Conservation (phyloP, 2,888 invertebrate genomes). For the Drosophila nigricruria region DNA sequence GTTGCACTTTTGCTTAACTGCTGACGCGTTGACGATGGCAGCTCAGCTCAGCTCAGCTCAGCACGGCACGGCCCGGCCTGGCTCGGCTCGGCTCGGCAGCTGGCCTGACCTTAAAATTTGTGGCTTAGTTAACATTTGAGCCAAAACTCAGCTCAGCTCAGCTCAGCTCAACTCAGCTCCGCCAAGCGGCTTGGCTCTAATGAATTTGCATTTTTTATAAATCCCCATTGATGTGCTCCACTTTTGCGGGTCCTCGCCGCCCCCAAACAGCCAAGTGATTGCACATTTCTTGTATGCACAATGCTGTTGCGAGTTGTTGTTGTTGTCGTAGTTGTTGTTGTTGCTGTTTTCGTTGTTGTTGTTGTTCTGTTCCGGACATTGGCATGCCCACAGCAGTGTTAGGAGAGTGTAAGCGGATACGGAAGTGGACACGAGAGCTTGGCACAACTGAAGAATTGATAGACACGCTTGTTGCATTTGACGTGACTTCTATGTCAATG, state of each 20-base stretch:
- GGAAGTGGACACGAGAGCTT: constrained; percentile 35
- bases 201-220: constrained; percentile 81
- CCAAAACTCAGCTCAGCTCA: constrained; percentile 48
- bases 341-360: constrained; percentile 6
- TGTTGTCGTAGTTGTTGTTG: constrained; percentile 7
- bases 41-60: constrained; percentile 4
- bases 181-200: constrained; percentile 63
- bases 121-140: constrained; percentile 40
- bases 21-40: constrained; percentile 49
- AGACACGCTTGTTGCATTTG: constrained; percentile 70
- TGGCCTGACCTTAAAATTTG: constrained; percentile 13
- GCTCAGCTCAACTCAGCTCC: constrained; percentile 6
- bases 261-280: constrained; percentile 54
- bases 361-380: constrained; percentile 23
- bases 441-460: constrained; percentile 51
- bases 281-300: constrained; percentile 46
- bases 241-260: constrained; percentile 51
- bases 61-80: neutral
- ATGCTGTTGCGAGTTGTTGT: constrained; percentile 15
- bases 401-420: constrained; percentile 44
- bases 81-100: neutral
- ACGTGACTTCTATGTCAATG: constrained; percentile 26
- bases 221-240: constrained; percentile 78
- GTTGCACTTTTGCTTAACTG: constrained; percentile 57
- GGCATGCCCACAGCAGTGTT: constrained; percentile 44